phyloP scores from a whole-genome alignment of 2,797 vertebrate genomes.

The Coendou prehensilis region DNA sequence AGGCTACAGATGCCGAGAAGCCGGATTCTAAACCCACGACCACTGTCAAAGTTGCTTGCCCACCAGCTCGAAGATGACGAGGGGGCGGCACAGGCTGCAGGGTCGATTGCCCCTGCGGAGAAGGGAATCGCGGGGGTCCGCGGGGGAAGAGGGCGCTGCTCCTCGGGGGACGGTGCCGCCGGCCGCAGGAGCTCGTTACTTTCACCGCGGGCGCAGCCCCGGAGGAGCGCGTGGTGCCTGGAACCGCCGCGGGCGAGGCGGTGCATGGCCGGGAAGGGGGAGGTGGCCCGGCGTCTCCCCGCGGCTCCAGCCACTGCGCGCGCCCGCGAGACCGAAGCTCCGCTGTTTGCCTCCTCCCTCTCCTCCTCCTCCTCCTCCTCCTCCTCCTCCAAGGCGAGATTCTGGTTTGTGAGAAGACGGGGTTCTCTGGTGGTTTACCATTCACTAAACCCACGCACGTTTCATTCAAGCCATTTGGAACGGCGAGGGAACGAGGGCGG shows the following conservation, averaged over 20 bases:
- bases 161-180: not conserved
- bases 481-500: slow-evolving; percentile 29
- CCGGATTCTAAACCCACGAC: not conserved
- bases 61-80: slow-evolving; percentile 55
- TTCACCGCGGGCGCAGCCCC: slow-evolving; percentile 29
- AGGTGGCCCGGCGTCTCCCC: slow-evolving; percentile 69
- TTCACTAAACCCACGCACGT: slow-evolving; percentile 43
- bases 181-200: slow-evolving; percentile 6
- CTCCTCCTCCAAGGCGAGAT: slow-evolving; percentile 4
- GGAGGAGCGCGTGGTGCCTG: slow-evolving; percentile 77
- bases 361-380: not conserved
- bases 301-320: slow-evolving; percentile 67
- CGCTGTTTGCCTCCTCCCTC: slow-evolving; percentile 8
- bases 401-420: slow-evolving; percentile 63
- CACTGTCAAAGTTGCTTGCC: slow-evolving; percentile 77
- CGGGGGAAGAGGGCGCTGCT: not conserved
- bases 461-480: slow-evolving; percentile 70
- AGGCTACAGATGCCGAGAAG: not conserved
- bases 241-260: slow-evolving; percentile 79
- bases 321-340: slow-evolving; percentile 21
- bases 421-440: slow-evolving; percentile 76
- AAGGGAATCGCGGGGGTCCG: not conserved
- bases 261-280: slow-evolving; percentile 46
- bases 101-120: not conserved
- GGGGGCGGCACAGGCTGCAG: not conserved